Conservation (phyloP, 2,113 vertebrate species). For the Beaufortia kweichowensis region DNA sequence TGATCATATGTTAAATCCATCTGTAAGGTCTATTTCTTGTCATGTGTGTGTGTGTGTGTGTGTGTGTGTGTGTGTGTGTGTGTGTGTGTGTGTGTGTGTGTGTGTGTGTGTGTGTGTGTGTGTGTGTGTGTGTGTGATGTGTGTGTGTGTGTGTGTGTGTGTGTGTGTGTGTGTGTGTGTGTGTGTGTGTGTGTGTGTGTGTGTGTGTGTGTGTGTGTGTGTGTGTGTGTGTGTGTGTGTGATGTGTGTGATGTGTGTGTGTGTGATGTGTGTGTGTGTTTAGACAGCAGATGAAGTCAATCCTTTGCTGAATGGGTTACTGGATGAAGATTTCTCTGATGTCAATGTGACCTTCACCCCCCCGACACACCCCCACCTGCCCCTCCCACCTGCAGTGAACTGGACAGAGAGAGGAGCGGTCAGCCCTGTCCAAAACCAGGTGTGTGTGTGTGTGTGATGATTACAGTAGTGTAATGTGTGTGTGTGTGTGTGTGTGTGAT, state of each 20-base stretch:
- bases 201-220: background rate
- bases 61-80: too few relatives aligned
- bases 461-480: background rate
- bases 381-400: constrained; percentile 71
- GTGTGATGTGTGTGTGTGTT: too few relatives aligned
- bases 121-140: too few relatives aligned
- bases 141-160: too few relatives aligned
- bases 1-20: too few relatives aligned
- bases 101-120: too few relatives aligned
- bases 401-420: constrained; percentile 81
- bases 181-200: too few relatives aligned
- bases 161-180: too few relatives aligned
- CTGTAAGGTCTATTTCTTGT: too few relatives aligned
- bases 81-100: too few relatives aligned
- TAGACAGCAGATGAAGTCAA: constrained; percentile 82
- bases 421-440: constrained; percentile 81
- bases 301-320: constrained; percentile 68
- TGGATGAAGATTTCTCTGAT: constrained; percentile 55
- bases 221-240: constrained; percentile 31
- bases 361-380: fast-evolving
- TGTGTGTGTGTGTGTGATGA: constrained; percentile 65
- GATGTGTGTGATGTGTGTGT: too few relatives aligned
- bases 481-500: constrained; percentile 71
- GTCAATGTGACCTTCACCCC: background rate
- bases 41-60: too few relatives aligned